Evolutionary conservation across 2,888 invertebrate species (phyloP), one percentile per base, ranked within the genome.

Genomic region (Mesodorylaimus sp.): DNA sequence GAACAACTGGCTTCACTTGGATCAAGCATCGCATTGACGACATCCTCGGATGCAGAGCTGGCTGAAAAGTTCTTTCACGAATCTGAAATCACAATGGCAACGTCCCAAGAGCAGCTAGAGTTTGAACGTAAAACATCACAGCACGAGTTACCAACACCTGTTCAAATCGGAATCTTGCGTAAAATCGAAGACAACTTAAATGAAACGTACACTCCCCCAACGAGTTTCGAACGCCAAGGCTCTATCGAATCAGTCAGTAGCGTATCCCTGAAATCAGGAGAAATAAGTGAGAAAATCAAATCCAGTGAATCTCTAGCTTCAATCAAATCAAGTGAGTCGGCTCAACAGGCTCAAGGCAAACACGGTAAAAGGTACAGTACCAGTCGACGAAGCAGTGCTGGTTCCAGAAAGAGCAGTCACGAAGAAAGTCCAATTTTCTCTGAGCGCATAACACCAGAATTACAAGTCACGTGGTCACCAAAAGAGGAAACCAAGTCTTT

Each of bases 361-460:
- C 32, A n/a, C 3, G 19, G 29, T 32, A 32, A n/a, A 32, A 32
- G 51, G 2, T 51, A 44, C 41, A 44, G 42, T 32, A 32, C 47
- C 1, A 50, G 49, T 21, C 26, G 54, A 25, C 44, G 46, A 24
- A 54, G 54, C 32, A 47, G 50, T 37, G 32, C 39, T 2, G 48
- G 45, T 2, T 51, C 45, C 23, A 38, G 25, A 7, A 36, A 47
- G 21, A 52, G 52, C 39, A 43, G 39, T 28, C 45, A 52, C 28
- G 52, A 48, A 3, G 54, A 54, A 21, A 50, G 23, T 50, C 28
- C 29, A 2, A 24, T 48, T 5, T 52, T 50, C 23, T 13, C 48
- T 3, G 52, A 52, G 19, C 45, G 49, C 5, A 25, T 52, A 37
- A 52, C 52, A 26, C 50, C 52, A 19, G 50, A 54, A 24, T 43